Conservation (phyloP, 2,797 vertebrate genomes). For the Onychomys torridus region DNA sequence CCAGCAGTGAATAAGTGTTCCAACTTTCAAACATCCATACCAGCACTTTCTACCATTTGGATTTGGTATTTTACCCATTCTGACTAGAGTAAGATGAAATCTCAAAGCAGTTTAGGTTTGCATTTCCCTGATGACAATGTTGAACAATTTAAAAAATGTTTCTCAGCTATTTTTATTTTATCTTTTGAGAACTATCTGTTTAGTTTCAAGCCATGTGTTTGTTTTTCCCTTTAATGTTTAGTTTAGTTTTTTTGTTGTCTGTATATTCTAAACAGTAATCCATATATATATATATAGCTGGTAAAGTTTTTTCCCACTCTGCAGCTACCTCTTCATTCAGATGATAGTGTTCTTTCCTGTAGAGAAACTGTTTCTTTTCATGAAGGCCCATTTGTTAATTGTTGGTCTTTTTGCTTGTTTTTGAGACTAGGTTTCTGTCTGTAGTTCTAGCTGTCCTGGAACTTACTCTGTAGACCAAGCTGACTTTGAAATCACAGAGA, state of each 20-base stretch:
- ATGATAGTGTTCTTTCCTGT: background rate
- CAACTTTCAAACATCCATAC: background rate
- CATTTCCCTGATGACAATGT: background rate
- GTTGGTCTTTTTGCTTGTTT: background rate
- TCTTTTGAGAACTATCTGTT: background rate
- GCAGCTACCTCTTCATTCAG: background rate
- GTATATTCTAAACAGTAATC: background rate
- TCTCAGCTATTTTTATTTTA: background rate
- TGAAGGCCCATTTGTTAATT: background rate
- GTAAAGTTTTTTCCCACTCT: background rate
- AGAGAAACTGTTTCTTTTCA: background rate
- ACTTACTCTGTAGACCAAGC: background rate
- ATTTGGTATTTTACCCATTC: background rate
- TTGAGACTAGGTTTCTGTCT: background rate
- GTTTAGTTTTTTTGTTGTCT: background rate
- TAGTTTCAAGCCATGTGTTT: background rate
- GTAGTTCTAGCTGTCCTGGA: background rate
- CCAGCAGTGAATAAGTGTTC: background rate
- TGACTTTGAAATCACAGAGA: background rate
- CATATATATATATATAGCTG: background rate
- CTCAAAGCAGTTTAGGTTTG: background rate
- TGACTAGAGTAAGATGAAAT: background rate
- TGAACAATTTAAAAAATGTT: background rate
- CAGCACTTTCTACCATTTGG: background rate
- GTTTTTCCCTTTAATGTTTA: background rate